Percentiles rank a stretch among this genome's conserved stretches.
These are phyloP conservation scores for Ectropis crepuscularia DNA, from an alignment of 2,888 invertebrate species.

Conservation along the genomic window DNA sequence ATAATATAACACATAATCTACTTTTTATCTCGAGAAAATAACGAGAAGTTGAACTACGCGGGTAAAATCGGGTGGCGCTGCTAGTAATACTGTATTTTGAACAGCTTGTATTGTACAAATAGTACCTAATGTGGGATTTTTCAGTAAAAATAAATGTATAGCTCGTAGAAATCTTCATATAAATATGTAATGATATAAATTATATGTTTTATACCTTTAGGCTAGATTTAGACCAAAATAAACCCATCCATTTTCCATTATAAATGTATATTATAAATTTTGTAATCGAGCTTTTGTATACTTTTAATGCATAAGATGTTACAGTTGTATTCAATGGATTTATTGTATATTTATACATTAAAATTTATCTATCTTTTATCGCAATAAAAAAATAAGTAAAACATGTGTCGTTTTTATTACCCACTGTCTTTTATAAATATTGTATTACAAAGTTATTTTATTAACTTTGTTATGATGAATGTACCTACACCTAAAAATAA, in stretches of 20 bases:
- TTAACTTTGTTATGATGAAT: too few species aligned
- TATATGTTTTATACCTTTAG: conserved; percentile 54
- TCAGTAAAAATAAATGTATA: conserved; percentile 39
- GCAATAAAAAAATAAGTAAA: conserved; percentile 38
- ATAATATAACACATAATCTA: too few species aligned
- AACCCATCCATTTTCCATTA: conserved; percentile 55
- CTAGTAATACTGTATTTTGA: conserved; percentile 11
- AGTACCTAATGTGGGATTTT: conserved; percentile 13
- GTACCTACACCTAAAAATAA: too few species aligned
- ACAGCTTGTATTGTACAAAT: conserved; percentile 16
- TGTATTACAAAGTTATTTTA: too few species aligned
- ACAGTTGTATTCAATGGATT: conserved; percentile 30
- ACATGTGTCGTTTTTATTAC: conserved; percentile 1
- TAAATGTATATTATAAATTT: conserved; percentile 45
- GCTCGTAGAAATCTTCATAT: conserved; percentile 43
- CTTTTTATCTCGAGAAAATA: too few species aligned
- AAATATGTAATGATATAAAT: conserved; percentile 44
- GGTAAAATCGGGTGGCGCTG: too few species aligned
- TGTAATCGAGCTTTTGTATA: conserved; percentile 43
- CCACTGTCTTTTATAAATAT: too few species aligned
- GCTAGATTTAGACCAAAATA: conserved; percentile 71
- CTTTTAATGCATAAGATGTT: conserved; percentile 31
- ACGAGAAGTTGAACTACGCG: too few species aligned
- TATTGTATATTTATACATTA: conserved; percentile 34
- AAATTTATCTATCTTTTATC: conserved; percentile 35